Evolutionary conservation across 1,140 invertebrate genomes (phyloP), one percentile per base, ranked within the genome.

Genomic region (Holcopasites calliopsidis): DNA sequence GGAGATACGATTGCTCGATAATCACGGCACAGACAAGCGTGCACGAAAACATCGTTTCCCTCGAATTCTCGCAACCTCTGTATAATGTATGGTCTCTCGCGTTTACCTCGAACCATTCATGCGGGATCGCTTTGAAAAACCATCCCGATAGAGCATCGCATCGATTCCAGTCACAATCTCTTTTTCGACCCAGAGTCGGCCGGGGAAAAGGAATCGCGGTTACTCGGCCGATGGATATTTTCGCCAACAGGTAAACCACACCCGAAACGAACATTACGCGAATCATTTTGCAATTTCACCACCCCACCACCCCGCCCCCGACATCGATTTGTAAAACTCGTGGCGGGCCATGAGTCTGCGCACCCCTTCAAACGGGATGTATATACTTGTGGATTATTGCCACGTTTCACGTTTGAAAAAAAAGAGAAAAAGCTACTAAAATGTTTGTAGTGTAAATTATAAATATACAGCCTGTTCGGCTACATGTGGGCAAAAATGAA

Each of bases 291-390:
- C 49, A 65, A 73, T 73, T 73, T 73, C 38, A 35, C 7, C 44
- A 47, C 40, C n/a, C n/a, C n/a, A n/a, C n/a, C n/a, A n/a, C n/a
- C n/a, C n/a, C n/a, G n/a, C n/a, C n/a, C n/a, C 35, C 60, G 26
- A 60, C 28, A 65, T 73, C 70, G 70, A 73, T 65, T 73, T 40
- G 65, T 40, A 65, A 73, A 73, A 73, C 60, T 73, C 60, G n/a
- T 35, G 11, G 16, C 13, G 50, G 13, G 49, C 13, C 47, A 26
- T 38, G 21, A 33, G 4, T 54, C 28, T 71, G 69, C 49, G 49
- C 60, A 64, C 44, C 49, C 28, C 28, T 40, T 8, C 44, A 11
- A 52, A 16, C 23, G 26, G 35, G 16, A 13, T 13, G n/a, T 28
- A 42, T 35, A 16, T 11, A 18, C 13, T 35, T 23, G 35, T 21